Conservation (phyloP, 92 coral and sea anemone genomes). For the Porites lobata region DNA sequence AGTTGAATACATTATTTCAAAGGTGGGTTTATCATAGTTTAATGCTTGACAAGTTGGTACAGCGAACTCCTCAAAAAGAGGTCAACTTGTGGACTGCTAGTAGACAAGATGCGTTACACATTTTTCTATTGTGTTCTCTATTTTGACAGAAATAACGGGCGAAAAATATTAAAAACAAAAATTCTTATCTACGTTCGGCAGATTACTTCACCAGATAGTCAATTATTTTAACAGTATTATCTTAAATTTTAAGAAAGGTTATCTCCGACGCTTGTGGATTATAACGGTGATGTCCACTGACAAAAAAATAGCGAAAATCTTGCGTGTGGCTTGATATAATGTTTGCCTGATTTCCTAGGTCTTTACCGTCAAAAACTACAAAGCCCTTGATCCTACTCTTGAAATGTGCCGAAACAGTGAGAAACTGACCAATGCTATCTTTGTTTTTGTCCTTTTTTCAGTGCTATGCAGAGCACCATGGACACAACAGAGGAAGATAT, state of each 20-base stretch:
- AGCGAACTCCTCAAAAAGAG: too few species aligned
- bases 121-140: too few species aligned
- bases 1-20: conserved; percentile 16
- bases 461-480: conserved; percentile 96
- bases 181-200: neutral
- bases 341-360: neutral
- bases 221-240: too few species aligned
- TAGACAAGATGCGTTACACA: too few species aligned
- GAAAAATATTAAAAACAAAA: neutral
- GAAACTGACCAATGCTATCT: neutral
- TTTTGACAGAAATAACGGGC: too few species aligned
- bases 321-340: neutral
- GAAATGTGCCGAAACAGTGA: neutral
- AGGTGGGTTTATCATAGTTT: neutral
- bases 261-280: too few species aligned
- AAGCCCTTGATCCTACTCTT: too few species aligned
- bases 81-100: too few species aligned
- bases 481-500: conserved; percentile 75
- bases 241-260: too few species aligned
- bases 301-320: neutral
- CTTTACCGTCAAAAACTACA: neutral
- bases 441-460: conserved; percentile 6
- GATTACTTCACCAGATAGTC: neutral
- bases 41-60: neutral
- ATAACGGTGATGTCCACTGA: neutral